These are phyloP conservation scores for Heliconius cydno DNA, from an alignment of 2,888 invertebrate genomes.

Conservation along the genomic window DNA sequence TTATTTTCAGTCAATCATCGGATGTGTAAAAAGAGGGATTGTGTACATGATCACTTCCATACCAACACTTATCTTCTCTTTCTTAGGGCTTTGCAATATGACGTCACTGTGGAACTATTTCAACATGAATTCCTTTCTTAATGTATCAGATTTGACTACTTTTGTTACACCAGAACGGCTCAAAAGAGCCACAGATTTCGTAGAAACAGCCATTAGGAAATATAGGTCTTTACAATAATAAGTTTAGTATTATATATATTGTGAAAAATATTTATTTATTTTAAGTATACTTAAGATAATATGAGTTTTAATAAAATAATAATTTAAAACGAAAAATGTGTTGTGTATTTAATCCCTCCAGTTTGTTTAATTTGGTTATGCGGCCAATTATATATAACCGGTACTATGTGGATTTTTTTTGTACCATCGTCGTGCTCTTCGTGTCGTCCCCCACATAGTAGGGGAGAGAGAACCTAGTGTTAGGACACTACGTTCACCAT, in stretches of 20 bases:
- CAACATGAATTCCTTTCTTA: slow-evolving; percentile 61
- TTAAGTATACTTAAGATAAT: neutral
- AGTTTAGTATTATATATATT: neutral
- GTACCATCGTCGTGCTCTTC: no score
- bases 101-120: slow-evolving; percentile 81
- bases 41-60: slow-evolving; percentile 50
- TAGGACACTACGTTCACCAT: no score
- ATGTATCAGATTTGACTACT: slow-evolving; percentile 66
- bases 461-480: no score
- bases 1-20: slow-evolving; percentile 50
- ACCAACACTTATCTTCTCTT: slow-evolving; percentile 58
- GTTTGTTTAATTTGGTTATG: no score
- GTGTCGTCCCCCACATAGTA: no score
- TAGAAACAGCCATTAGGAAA: slow-evolving; percentile 80
- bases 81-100: slow-evolving; percentile 79
- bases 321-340: neutral
- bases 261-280: neutral
- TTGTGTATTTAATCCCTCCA: no score
- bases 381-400: no score
- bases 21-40: slow-evolving; percentile 48
- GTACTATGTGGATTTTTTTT: no score
- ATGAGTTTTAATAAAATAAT: neutral
- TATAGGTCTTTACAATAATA: slow-evolving; percentile 56
- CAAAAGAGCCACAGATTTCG: slow-evolving; percentile 74
- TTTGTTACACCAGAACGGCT: slow-evolving; percentile 80